Evolutionary conservation across 2,888 invertebrate species (phyloP).

Genomic region (Pachliopta kotzebuea): DNA sequence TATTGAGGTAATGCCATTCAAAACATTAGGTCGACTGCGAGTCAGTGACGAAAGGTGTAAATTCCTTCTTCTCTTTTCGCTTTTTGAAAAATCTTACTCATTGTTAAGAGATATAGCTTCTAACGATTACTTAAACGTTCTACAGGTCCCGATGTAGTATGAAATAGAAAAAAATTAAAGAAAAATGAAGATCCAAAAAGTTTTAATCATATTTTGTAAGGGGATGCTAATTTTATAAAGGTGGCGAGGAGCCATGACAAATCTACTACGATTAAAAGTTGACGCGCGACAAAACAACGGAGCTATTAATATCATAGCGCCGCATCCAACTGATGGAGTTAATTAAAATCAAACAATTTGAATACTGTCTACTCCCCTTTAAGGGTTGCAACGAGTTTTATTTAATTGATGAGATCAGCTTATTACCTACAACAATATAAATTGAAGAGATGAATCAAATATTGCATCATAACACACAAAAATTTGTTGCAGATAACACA

Average conservation of each 20-base stretch:
- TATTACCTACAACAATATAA: slow-evolving; percentile 38
- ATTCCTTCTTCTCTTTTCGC: too few relatives aligned
- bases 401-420: slow-evolving; percentile 46
- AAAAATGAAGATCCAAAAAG: neutral
- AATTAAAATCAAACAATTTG: slow-evolving; percentile 71
- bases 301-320: slow-evolving; percentile 60
- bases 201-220: slow-evolving; percentile 8
- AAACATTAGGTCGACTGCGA: too few relatives aligned
- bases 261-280: slow-evolving; percentile 59
- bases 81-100: too few relatives aligned
- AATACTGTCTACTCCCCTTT: slow-evolving; percentile 36
- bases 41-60: too few relatives aligned
- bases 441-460: neutral
- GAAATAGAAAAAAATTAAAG: neutral
- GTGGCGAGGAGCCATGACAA: slow-evolving; percentile 50
- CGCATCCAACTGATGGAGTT: slow-evolving; percentile 47
- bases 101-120: too few relatives aligned
- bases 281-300: slow-evolving; percentile 60
- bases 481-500: too few relatives aligned
- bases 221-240: slow-evolving; percentile 37
- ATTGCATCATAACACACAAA: neutral
- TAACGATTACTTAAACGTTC: too few relatives aligned
- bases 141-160: too few relatives aligned
- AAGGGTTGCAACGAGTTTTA: slow-evolving; percentile 40
- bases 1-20: too few relatives aligned